Base-by-base conservation (phyloP, 2,888 invertebrate genomes). In the Drosophila fungiperda region DNA sequence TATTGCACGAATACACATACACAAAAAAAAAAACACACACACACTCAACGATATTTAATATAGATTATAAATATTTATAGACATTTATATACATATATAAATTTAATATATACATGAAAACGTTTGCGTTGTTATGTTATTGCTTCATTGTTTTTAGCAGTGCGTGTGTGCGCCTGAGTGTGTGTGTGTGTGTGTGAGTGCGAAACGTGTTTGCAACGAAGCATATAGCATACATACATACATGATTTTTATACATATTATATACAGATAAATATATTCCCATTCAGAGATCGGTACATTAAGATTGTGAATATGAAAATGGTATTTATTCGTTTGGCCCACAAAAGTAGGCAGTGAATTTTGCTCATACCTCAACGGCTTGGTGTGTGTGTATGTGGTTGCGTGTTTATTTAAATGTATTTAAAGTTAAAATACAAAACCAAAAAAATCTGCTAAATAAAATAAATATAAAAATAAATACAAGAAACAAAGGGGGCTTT, bases 161-260 rank as follows among this genome's bases (percentile, higher is more conserved):
- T 76, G 76, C 78, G 73, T 76, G 72, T 62, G 72, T 71, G 63
- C 29, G 54, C 36, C 38, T 40, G 50, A 52, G 23, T 36, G 23
- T 23, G 35, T 35, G 33, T 20, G 48, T 48, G 5, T 26, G 26
- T 26, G 26, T 53, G 57, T 49, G 54, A 54, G 66, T 66, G 78
- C 62, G 74, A 40, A 71, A 75, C 81, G 75, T 71, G 73, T 68
- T 71, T 60, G 36, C 58, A 78, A 55, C 60, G 67, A 68, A 85
- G 77, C 55, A 55, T 55, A 29, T 68, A 78, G 58, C 76, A 71
- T 54, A 64, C 65, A 74, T 48, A 67, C 69, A 49, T 45, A 68
- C 42, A 66, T 69, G 40, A 65, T 29, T 67, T 77, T 8, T 45
- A 59, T 29, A 55, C 20, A 68, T 32, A 59, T 33, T 40, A 61